Evolutionary conservation across 2,888 invertebrate species (phyloP), one percentile per base, ranked within the genome.

Genomic region (Syritta pipiens): DNA sequence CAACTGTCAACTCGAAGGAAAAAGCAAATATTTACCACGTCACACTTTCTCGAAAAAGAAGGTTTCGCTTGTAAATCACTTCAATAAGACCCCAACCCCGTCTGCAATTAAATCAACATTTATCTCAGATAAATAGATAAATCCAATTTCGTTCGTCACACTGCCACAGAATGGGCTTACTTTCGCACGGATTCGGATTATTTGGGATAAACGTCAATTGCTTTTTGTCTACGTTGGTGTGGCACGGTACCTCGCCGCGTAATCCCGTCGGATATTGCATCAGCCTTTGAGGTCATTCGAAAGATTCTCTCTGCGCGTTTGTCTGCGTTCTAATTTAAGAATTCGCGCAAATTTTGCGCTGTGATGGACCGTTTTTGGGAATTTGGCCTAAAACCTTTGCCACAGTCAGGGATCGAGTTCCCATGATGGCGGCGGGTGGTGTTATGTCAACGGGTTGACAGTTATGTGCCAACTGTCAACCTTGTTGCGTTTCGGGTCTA

Each of bases 241-340:
- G 14, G 32, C 10, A n/a, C n/a, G n/a, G n/a, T n/a, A n/a, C 30
- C 17, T 17, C 60, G 46, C 46, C 32, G 46, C 46, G 46, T 28
- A 62, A 49, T 62, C 49, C 28, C 48, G n/a, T 40, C 49, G 12
- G 12, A 14, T 49, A 49, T 62, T 62, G 62, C 62, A 62, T 62
- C 62, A 62, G 62, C 62, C 49, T 62, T 28, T 40, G 37, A 40
- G 49, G 49, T 44, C 40, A 62, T 17, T 49, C n/a, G 14, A 40
- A 49, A 62, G 49, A 49, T 62, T 40, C 62, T n/a, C 49, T 49
- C 19, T 44, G 9, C 28, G 28, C 28, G 22, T 26, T 7, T 19
- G 9, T 37, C 24, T 48, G 26, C 12, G 49, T 40, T 62, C 62
- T 62, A 62, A 62, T 40, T 62, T 40, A 62, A 62, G 62, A 37